Evolutionary conservation across 2,888 invertebrate genomes (phyloP).

Genomic region (Chesias legatella): DNA sequence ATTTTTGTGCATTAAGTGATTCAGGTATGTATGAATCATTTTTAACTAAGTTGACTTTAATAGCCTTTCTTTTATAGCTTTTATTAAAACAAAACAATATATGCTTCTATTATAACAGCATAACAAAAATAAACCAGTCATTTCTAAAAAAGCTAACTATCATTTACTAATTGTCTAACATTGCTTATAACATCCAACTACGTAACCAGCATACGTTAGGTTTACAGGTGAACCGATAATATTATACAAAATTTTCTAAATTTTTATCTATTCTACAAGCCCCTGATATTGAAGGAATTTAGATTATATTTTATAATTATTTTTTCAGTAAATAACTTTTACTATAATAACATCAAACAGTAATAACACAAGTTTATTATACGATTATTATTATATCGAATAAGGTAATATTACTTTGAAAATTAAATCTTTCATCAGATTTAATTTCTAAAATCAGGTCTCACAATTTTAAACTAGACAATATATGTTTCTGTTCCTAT

Average conservation of each 20-base stretch:
- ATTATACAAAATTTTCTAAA: conserved; percentile 39
- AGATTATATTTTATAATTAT: conserved; percentile 13
- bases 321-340: conserved; percentile 17
- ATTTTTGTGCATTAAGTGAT: no score
- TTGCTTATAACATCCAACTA: conserved; percentile 57
- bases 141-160: conserved; percentile 49
- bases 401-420: no score
- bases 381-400: conserved; percentile 13
- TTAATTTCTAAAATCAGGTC: conserved; percentile 55
- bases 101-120: background rate
- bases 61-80: no score
- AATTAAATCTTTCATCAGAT: conserved; percentile 12
- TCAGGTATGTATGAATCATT: no score
- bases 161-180: conserved; percentile 49
- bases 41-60: no score
- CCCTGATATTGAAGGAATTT: conserved; percentile 20
- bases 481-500: conserved; percentile 34
- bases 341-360: conserved; percentile 28
- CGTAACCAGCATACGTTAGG: conserved; percentile 45
- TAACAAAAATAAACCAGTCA: conserved; percentile 41
- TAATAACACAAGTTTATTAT: conserved; percentile 22
- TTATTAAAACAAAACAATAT: no score
- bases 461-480: conserved; percentile 33
- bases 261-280: conserved; percentile 44
- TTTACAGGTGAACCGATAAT: conserved; percentile 32